Base-by-base conservation (phyloP, 2,888 invertebrate species). In the Eupeodes latifasciatus region DNA sequence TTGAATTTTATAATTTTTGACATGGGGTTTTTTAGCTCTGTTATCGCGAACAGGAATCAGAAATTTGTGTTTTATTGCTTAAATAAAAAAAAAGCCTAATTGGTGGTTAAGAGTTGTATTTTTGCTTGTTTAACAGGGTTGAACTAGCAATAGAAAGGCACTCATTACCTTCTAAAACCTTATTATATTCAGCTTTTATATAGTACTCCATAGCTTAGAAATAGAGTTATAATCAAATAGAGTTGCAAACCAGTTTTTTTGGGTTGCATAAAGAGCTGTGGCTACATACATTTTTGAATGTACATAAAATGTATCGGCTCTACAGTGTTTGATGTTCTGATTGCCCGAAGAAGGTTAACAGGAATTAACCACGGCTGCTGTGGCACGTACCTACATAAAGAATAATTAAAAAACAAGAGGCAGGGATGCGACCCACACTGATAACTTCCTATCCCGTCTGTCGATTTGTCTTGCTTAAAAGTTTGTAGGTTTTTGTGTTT, bases 1-100 rank as follows among this genome's bases (percentile, higher is more conserved):
- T 67, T 59, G 76, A 77, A 81, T 49, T 80, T 49, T 80, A 47
- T 67, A 78, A 74, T 71, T 75, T 80, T 75, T 80, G 51, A 57
- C 64, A 61, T 76, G 59, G 36, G 76, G 66, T 77, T 76, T 85
- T 80, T 80, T 51, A 12, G 51, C 64, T 77, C 16, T 61, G 71
- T 47, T 76, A 77, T 72, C 64, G 34, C 19, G 59, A 57, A 40
- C 5, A 67, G 51, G 19, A 53, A 72, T 67, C 71, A 14, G 61
- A 59, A 81, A 66, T 81, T 53, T 53, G 64, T 76, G 55, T 71
- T 79, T 27, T 9, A 80, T 79, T 64, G 75, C 51, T n/a, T 49
- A 61, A 67, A 67, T 79, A 62, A 79, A 55, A 55, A 27, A 27
- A 27, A 27, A 27, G 2, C 3, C 47, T 47, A 69, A 74, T 74